These are phyloP conservation scores for Pachypeltis micranthus DNA, from an alignment of 1,140 invertebrate genomes.

Conservation along the genomic window DNA sequence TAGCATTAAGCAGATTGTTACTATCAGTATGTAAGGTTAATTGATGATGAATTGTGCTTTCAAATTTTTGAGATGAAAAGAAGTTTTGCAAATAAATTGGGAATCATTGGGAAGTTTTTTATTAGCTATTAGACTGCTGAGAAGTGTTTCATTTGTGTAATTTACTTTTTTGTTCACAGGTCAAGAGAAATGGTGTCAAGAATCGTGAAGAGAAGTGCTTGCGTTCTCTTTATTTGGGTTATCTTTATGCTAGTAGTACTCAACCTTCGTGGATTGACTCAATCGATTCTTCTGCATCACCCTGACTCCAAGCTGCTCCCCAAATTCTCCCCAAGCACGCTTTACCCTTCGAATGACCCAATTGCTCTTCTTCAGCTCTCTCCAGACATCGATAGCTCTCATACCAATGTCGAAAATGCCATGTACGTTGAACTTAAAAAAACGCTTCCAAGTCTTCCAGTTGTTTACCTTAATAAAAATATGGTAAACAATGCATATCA, in stretches of 20 bases:
- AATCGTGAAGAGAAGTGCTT: conserved; percentile 21
- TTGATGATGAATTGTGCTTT: not conserved
- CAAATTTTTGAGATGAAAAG: not conserved
- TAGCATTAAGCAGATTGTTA: too few relatives aligned
- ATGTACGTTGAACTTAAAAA: conserved; percentile 62
- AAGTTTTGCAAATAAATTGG: too few relatives aligned
- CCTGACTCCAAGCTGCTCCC: conserved; percentile 2
- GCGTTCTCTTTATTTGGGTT: conserved; percentile 26
- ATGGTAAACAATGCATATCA: conserved; percentile 51
- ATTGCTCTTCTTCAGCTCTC: conserved; percentile 31
- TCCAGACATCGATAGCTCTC: conserved; percentile 52
- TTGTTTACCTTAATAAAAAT: conserved; percentile 69
- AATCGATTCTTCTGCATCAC: conserved; percentile 10
- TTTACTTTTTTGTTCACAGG: not conserved
- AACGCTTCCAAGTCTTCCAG: conserved; percentile 63
- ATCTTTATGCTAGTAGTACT: conserved; percentile 23
- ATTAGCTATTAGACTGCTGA: not conserved
- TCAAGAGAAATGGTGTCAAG: conserved; percentile 18
- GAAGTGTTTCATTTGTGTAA: not conserved
- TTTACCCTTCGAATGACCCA: conserved; percentile 10
- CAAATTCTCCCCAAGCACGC: conserved; percentile 4
- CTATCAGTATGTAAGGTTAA: not conserved
- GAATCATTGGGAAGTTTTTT: too few relatives aligned
- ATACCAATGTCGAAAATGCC: conserved; percentile 57
- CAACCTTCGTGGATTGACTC: conserved; percentile 20